Evolutionary conservation across 2,888 invertebrate genomes (phyloP).

Genomic region (Diarsia brunnea): DNA sequence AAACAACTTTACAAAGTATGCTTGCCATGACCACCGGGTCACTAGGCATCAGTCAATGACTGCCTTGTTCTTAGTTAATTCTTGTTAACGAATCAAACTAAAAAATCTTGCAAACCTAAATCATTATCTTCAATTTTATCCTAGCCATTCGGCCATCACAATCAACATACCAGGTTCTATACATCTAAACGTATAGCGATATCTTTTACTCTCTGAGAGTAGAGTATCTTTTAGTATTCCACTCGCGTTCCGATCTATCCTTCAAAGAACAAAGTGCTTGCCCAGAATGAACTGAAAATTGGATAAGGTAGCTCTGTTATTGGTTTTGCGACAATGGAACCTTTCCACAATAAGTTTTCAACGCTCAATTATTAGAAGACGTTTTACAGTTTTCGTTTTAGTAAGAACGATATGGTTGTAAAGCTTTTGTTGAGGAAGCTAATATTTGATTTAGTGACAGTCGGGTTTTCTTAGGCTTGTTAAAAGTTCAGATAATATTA

Average conservation of each 20-base stretch:
- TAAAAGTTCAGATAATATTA: not conserved
- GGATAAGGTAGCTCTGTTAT: constrained; percentile 77
- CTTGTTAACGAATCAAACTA: not conserved
- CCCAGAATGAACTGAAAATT: constrained; percentile 77
- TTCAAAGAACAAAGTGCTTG: constrained; percentile 83
- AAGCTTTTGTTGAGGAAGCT: constrained; percentile 8
- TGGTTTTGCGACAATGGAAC: constrained; percentile 75
- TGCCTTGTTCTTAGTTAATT: not conserved
- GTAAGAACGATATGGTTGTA: constrained; percentile 23
- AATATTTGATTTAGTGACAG: constrained; percentile 30
- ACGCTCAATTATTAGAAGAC: constrained; percentile 69
- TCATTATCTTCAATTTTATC: not conserved
- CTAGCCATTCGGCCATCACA: not conserved
- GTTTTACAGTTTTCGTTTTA: constrained; percentile 58
- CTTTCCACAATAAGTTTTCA: constrained; percentile 73
- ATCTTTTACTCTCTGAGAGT: constrained; percentile 46
- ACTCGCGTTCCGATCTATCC: constrained; percentile 76
- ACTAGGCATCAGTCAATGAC: too few relatives aligned
- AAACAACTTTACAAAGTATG: too few relatives aligned
- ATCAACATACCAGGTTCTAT: constrained; percentile 5
- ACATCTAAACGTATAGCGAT: constrained; percentile 15
- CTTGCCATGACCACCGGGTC: too few relatives aligned
- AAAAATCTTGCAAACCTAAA: constrained; percentile 2
- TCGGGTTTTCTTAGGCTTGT: not conserved
- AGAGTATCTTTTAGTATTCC: constrained; percentile 74